These are phyloP conservation scores for Ibycter americanus DNA, from an alignment of 2,797 vertebrate species.

Conservation along the genomic window DNA sequence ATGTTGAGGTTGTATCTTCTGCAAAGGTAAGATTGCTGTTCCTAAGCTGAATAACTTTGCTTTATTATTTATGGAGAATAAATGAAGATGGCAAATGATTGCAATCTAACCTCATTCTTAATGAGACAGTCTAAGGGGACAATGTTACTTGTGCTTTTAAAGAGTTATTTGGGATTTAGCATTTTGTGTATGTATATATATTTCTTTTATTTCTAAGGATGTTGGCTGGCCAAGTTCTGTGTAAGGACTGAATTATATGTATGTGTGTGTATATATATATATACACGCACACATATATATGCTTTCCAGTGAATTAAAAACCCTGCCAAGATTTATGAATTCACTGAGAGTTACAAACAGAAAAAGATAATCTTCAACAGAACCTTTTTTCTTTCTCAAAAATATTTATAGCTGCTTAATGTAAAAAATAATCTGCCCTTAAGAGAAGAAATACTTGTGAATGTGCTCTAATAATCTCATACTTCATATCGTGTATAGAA, in stretches of 20 bases:
- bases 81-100: neutral
- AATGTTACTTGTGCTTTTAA: neutral
- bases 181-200: neutral
- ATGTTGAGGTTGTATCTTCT: neutral
- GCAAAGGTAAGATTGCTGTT: neutral
- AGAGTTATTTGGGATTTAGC: neutral
- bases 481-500: neutral
- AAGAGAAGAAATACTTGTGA: neutral
- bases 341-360: neutral
- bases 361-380: neutral
- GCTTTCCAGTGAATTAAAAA: neutral
- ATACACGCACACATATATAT: no score
- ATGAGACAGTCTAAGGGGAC: neutral
- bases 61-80: neutral
- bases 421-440: neutral
- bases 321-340: neutral
- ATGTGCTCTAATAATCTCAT: neutral
- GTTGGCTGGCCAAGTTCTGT: neutral
- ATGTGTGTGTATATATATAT: neutral
- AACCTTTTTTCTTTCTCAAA: neutral
- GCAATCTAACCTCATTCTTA: neutral
- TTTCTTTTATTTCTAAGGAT: neutral
- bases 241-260: neutral
- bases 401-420: neutral
- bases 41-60: neutral